Conservation (phyloP, 2,113 vertebrate genomes). For the Ginglymostoma cirratum region DNA sequence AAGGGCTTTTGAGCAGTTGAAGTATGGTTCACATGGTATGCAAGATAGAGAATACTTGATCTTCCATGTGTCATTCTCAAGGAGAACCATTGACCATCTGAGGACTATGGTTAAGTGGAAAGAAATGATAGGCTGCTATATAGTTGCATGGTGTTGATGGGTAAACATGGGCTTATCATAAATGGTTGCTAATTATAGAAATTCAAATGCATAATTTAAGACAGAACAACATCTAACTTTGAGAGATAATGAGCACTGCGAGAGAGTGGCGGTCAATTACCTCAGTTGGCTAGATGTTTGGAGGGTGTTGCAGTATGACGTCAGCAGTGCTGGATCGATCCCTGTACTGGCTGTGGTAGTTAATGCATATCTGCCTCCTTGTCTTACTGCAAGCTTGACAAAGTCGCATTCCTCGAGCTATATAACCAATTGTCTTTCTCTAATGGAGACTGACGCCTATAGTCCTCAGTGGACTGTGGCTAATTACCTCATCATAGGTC, state of each 20-base stretch:
- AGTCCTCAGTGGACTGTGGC: no score
- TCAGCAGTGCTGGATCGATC: no score
- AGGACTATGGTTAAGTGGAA: not conserved
- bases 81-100: not conserved
- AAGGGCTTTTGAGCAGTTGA: not conserved
- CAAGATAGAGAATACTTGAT: not conserved
- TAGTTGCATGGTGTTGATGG: not conserved
- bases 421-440: no score
- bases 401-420: no score
- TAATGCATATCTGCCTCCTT: no score
- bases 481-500: not conserved
- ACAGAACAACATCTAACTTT: not conserved
- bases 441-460: no score
- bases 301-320: no score
- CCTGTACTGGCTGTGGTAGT: no score
- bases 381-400: no score
- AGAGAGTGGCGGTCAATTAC: no score
- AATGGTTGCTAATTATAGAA: not conserved
- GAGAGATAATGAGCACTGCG: not conserved
- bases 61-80: not conserved
- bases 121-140: not conserved
- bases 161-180: not conserved
- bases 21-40: not conserved
- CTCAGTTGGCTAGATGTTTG: no score
- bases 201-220: not conserved